Percentiles rank a stretch among this genome's conserved stretches.
Evolutionary conservation across 2,888 invertebrate genomes (phyloP).

Genomic region (Tipula lateralis): DNA sequence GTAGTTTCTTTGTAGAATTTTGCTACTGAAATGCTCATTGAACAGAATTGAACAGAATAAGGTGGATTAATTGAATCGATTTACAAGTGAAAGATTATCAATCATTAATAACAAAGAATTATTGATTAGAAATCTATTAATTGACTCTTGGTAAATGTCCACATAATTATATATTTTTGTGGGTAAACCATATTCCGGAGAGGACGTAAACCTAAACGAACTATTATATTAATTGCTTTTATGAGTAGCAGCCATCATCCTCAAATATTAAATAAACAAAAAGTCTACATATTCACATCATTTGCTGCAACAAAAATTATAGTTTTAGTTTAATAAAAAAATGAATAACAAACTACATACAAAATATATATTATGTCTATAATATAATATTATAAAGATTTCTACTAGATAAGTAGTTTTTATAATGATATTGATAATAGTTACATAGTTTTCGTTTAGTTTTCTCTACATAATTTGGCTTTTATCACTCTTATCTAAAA

Average conservation of each 20-base stretch:
- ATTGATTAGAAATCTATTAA: too few relatives aligned
- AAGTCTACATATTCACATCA: not conserved
- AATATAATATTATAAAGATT: not conserved
- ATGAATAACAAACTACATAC: not conserved
- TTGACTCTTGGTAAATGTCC: too few relatives aligned
- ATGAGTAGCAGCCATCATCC: not conserved
- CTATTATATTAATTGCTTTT: too few relatives aligned
- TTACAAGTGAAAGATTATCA: too few relatives aligned
- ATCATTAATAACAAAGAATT: too few relatives aligned
- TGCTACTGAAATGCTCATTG: too few relatives aligned
- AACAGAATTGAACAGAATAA: too few relatives aligned
- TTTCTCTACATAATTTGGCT: constrained; percentile 5
- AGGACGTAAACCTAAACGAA: too few relatives aligned
- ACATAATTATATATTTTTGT: not conserved
- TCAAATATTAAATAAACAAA: not conserved
- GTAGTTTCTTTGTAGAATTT: too few relatives aligned
- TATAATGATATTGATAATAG: not conserved
- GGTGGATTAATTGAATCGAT: too few relatives aligned
- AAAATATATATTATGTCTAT: not conserved
- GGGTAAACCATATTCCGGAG: not conserved
- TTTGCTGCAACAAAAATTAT: not conserved
- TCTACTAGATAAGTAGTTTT: not conserved
- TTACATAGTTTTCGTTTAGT: not conserved
- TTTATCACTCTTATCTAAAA: not conserved
- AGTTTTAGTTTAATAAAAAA: not conserved